Base-by-base conservation (phyloP, 2,797 vertebrate species). In the Oreortyx pictus region DNA sequence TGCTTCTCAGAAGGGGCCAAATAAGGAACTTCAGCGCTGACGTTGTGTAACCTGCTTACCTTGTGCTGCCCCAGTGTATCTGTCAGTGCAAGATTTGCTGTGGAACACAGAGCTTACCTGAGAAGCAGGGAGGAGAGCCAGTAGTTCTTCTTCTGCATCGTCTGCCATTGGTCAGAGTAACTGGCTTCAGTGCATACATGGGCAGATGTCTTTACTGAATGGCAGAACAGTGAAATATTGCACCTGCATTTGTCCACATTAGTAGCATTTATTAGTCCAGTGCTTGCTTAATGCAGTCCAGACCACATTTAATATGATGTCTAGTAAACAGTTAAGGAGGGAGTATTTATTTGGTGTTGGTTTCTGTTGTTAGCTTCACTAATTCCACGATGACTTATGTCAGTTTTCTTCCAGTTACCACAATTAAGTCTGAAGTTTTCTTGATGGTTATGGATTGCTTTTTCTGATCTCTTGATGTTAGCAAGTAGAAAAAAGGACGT, bases 211-310 rank as follows among this genome's bases (percentile, higher is more conserved):
- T 73, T 73, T 11, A 29, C 46, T 70, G 41, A 78, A 70, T 73
- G 46, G 39, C 0, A 4, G 16, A 41, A 22, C 22, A 47, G 19
- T 37, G 44, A 62, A 75, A 14, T 81, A 27, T 0, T 44, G 2
- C 5, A 24, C 31, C 47, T 50, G 20, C 82, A 68, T 29, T 54
- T 61, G 29, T 39, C 6, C 46, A 5, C 3, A 3, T n/a, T 3
- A 90, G 20, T 33, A 68, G 31, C 23, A 3, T 50, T 72, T 82
- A 2, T 62, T 33, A 47, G 16, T 56, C 76, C 54, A 59, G 4
- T 82, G 29, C 12, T 60, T 54, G 16, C 3, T 39, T 29, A 64
- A 19, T 49, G 11, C 4, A 24, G 54, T 59, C 77, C 31, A 72
- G 43, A 22, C 15, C 9, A 29, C 19, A 18, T 25, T 14, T 72